phyloP scores from a whole-genome alignment of 1,140 invertebrate genomes.

The Protaetia brevitarsis region DNA sequence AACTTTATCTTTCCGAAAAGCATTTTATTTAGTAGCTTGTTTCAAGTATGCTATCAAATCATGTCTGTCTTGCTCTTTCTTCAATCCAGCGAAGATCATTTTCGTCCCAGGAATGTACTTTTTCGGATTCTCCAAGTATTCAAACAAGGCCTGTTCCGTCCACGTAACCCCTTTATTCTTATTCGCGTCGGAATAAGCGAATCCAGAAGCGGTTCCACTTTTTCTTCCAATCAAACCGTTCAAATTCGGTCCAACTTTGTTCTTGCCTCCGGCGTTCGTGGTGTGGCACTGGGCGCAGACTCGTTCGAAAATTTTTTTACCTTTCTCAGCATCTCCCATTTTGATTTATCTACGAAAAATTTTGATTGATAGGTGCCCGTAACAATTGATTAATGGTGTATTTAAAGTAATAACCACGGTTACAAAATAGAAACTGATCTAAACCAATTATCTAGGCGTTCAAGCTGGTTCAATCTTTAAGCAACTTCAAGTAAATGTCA shows the following conservation, averaged over 20 bases:
- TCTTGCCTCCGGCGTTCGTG: slow-evolving; percentile 74
- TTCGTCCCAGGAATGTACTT: slow-evolving; percentile 83
- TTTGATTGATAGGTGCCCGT: neutral
- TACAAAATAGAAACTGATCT: too few relatives aligned
- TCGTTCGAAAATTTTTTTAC: slow-evolving; percentile 85
- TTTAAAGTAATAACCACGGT: neutral
- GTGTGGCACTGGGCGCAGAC: slow-evolving; percentile 89
- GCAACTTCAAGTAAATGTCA: too few relatives aligned
- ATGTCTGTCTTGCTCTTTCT: slow-evolving; percentile 69
- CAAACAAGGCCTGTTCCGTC: slow-evolving; percentile 62
- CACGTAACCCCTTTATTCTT: slow-evolving; percentile 69
- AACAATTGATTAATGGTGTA: neutral
- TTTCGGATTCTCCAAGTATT: slow-evolving; percentile 75
- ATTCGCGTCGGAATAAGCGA: slow-evolving; percentile 82
- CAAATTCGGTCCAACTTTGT: slow-evolving; percentile 90
- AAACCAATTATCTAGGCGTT: too few relatives aligned
- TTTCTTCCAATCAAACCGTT: slow-evolving; percentile 81
- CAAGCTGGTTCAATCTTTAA: too few relatives aligned
- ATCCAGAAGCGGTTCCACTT: slow-evolving; percentile 78
- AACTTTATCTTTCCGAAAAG: too few relatives aligned
- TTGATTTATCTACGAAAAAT: slow-evolving; percentile 5
- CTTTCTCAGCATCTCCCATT: slow-evolving; percentile 78
- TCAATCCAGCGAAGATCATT: slow-evolving; percentile 81
- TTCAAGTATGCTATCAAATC: slow-evolving; percentile 71
- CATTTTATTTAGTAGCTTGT: slow-evolving; percentile 19